Evolutionary conservation across 2,888 invertebrate species (phyloP).

Genomic region (Cyclophora albipunctata): DNA sequence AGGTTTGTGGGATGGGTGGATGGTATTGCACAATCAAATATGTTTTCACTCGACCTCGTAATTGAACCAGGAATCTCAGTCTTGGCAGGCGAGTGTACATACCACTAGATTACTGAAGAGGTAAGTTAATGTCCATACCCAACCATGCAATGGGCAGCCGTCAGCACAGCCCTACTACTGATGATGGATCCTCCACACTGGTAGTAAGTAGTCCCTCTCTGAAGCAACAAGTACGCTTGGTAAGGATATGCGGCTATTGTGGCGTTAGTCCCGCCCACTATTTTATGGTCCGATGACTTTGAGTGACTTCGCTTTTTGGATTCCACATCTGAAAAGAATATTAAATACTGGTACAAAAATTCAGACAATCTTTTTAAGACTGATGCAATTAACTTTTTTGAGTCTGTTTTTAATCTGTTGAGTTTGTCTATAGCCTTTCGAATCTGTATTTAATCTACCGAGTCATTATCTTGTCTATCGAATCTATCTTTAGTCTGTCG

Average conservation of each 20-base stretch:
- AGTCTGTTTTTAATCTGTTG: not conserved
- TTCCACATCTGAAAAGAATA: constrained; percentile 30
- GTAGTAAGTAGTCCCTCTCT: constrained; percentile 34
- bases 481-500: no score
- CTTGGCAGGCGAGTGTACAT: no score
- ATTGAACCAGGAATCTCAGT: no score
- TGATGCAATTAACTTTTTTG: no score
- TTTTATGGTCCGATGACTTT: constrained; percentile 30
- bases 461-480: no score
- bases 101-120: no score
- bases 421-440: no score
- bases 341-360: no score
- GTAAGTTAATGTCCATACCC: constrained; percentile 31
- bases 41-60: not conserved
- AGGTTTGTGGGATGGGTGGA: not conserved
- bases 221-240: constrained; percentile 51
- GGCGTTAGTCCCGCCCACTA: constrained; percentile 58
- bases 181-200: constrained; percentile 68
- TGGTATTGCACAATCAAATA: not conserved
- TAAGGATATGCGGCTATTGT: constrained; percentile 49
- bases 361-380: no score
- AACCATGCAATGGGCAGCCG: constrained; percentile 65
- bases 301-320: constrained; percentile 27
- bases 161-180: constrained; percentile 42
- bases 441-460: no score